phyloP scores from a whole-genome alignment of 2,113 vertebrate genomes.

The Monarcha castaneiventris region DNA sequence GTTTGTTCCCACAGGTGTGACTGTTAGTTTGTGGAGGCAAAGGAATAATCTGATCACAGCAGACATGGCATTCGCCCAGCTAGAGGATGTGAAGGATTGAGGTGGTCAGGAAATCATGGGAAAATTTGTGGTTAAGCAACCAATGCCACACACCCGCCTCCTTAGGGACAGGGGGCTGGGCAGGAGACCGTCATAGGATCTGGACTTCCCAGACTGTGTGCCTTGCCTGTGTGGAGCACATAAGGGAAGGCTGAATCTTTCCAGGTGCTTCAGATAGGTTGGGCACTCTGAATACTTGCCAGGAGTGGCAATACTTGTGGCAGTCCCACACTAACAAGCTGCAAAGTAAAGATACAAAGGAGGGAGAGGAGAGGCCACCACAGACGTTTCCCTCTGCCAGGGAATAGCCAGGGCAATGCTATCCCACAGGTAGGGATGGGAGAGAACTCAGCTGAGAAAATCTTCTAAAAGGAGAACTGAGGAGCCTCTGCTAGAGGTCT shows the following conservation, averaged over 20 bases:
- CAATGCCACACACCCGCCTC: background rate
- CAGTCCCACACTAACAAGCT: background rate
- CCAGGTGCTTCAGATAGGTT: background rate
- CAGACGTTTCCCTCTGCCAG: fast-evolving
- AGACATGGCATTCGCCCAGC: background rate
- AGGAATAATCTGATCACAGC: background rate
- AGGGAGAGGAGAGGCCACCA: background rate
- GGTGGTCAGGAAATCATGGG: background rate
- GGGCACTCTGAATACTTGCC: background rate
- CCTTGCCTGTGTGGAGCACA: background rate
- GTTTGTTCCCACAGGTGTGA: background rate
- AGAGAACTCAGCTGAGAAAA: background rate
- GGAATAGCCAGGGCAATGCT: fast-evolving
- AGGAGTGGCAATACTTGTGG: background rate
- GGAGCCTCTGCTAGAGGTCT: background rate
- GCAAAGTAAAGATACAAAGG: background rate
- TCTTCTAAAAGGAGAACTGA: fast-evolving
- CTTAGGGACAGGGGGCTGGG: background rate
- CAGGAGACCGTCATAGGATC: fast-evolving
- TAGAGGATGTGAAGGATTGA: background rate
- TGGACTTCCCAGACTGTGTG: background rate
- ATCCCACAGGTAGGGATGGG: background rate
- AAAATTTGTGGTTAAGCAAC: background rate
- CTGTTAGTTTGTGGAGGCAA: background rate
- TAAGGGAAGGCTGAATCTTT: background rate